Evolutionary conservation across 2,888 invertebrate genomes (phyloP), one percentile per base, ranked within the genome.

Genomic region (Nudaria mundana): DNA sequence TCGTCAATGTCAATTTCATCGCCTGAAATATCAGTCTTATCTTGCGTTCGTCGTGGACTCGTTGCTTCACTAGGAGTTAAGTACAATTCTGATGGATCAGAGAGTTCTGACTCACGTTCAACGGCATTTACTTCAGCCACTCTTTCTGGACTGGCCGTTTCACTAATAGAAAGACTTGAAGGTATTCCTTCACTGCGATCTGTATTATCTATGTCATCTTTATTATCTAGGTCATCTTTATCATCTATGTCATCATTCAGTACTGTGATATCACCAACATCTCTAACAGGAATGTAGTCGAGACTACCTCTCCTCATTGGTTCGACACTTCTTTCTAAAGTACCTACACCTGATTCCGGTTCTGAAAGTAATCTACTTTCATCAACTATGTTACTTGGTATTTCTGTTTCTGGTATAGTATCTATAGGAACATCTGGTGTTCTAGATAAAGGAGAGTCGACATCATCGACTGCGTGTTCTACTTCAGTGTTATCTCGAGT

Each of bases 1-100:
- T 87, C 83, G 40, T 80, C 80, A 37, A 56, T 62, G 18, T 72
- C 72, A 7, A 59, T 55, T 31, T 78, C 75, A 28, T 78, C 76
- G 25, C 77, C 75, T 23, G 68, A 24, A 15, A 25, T 61, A 65
- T 85, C 88, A 71, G 79, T 77, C 76, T 86, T 86, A 60, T 86
- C 86, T 70, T 73, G 71, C 48, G 63, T 66, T 75, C 78, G 84
- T 61, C 79, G 82, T 51, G 89, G 89, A 56, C 89, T 89, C 56
- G 90, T 89, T 24, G 90, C 84, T 71, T 93, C 93, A 25, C 92
- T 93, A 13, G 93, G 93, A 32, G 93, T 93, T 47, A 93, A 76
- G 64, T 93, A 93, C 42, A 92, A 84, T 63, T 94, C 93, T 31
- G 93, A 93, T 48, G 91, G 90, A 71, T 94, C 93, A 52, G 93